Base-by-base conservation (phyloP, 1,140 invertebrate species). In the Caenorhabditis tropicalis region DNA sequence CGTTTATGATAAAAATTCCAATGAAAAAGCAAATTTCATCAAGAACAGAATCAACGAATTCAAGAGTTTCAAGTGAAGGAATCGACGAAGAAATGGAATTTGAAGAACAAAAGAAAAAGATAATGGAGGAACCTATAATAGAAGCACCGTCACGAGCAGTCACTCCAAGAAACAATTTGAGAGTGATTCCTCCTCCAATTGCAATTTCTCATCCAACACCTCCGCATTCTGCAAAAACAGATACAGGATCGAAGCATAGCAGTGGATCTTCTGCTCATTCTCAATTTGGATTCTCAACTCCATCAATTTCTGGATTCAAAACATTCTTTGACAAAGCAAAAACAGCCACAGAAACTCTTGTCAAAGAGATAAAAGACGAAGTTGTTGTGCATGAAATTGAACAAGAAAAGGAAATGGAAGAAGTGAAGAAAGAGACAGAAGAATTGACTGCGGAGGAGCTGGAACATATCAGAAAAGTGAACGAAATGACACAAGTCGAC, bases 391-490 rank as follows among this genome's bases (percentile, higher is more conserved):
- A 24, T n/a, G 48, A 53, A 31, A 19, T 12, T 29, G 51, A 56
- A 3, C 51, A 81, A 36, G 79, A 81, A 29, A 53, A 31, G 1
- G 7, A 81, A 81, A 0, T 21, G 31, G 79, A 53, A 81, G 4
- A 16, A 43, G 31, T 15, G 10, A 79, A 27, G 7, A 7, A 10
- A 29, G 15, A 53, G 19, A 84, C 27, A 10, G 70, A 81, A 31
- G 82, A 43, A 53, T n/a, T 85, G 49, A 85, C 74, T 1, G 49
- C n/a, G 19, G 83, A 83, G 46, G 84, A 85, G n/a, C 6, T 79
- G 48, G 83, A 84, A 16, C 83, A 84, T 58, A 84, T 84, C 31
- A 56, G 79, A 43, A 49, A 58, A 36, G 21, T 84, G 19, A 84
- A 43, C 29, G 70, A 83, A 53, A 60, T 65, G 53, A 60, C 82